Evolutionary conservation across 2,888 invertebrate species (phyloP), one percentile per base, ranked within the genome.

Genomic region (Folsomia manolachei): DNA sequence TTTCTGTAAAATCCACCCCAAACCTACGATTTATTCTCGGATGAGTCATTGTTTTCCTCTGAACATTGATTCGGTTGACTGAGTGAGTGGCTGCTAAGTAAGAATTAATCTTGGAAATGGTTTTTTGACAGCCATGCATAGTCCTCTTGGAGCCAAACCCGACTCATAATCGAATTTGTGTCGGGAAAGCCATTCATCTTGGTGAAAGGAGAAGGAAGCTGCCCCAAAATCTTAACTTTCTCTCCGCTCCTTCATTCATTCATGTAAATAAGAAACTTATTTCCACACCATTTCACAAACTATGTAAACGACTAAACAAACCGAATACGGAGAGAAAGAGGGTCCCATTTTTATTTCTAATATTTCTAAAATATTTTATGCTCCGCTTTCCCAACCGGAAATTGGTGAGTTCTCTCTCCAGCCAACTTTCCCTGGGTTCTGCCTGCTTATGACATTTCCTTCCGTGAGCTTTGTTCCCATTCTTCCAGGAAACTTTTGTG

Each of bases 81-180:
- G 39, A 39, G 39, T 39, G 39, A 39, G 39, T 39, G 39, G 39
- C 39, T 39, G 39, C 39, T 39, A 39, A 39, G 39, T 39, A 56
- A 56, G 56, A 56, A 56, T 56, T 56, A 56, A 56, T 56, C 56
- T 56, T 56, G 56, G 56, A 56, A 56, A 56, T 56, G 56, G 56
- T 56, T 14, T 56, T 56, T 56, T 56, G 56, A 56, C 56, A n/a
- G 18, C n/a, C n/a, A n/a, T n/a, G 56, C 11, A 21, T 7, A 39
- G 39, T 39, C 14, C 14, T 39, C 39, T 39, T 4, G 39, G 39
- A 39, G 39, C 39, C 4, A 39, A 39, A 14, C 14, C 39, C 39
- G 39, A 9, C 39, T 21, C 56, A 56, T 56, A 56, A 56, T 56
- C 56, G 56, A 56, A 56, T 56, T 56, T 56, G 19, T 56, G 7